Base-by-base conservation (phyloP, 2,113 vertebrate genomes). In the Acrocephalus kingi region DNA sequence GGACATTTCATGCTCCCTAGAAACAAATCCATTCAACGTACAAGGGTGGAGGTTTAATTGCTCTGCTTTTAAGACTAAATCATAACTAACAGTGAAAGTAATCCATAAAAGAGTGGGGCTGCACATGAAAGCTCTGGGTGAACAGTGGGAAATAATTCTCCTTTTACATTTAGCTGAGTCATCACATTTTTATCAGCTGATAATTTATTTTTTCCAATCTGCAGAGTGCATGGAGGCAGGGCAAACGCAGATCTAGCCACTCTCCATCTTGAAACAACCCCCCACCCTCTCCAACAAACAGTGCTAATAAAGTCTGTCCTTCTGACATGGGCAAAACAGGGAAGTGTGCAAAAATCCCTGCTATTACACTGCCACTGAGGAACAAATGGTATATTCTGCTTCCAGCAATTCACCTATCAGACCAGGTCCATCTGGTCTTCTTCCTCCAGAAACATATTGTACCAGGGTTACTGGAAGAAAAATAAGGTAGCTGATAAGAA, bases 201-300 rank as follows among this genome's bases (percentile, higher is more conserved):
- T 58, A 76, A 83, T 90, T 79, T 87, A 15, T 56, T 85, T 96
- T 90, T 92, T 67, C 51, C 62, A 90, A 4, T 58, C 73, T 90
- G 43, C 49, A 55, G 81, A 84, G 76, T 0, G 6, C 20, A 6
- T 13, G 35, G 46, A 48, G 27, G 83, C 20, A 76, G 56, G 63
- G 75, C n/a, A 84, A 81, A 72, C 1, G 28, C 78, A 90, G 58
- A 49, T 33, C 58, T 28, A 52, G 66, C 52, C 0, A 0, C 39
- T 71, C 27, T 73, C 59, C 41, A 10, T 76, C 48, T 43, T 33
- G 35, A 49, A 67, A 66, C 30, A 83, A 58, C 25, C 37, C 45
- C 25, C 15, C 37, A 1, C 37, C 1, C 31, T 17, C n/a, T 19
- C 39, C n/a, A 46, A 13, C 35, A 74, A 84, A 58, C 7, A 11